Evolutionary conservation across 2,888 invertebrate species (phyloP), one percentile per base, ranked within the genome.

Genomic region (Ochlodes sylvanus): DNA sequence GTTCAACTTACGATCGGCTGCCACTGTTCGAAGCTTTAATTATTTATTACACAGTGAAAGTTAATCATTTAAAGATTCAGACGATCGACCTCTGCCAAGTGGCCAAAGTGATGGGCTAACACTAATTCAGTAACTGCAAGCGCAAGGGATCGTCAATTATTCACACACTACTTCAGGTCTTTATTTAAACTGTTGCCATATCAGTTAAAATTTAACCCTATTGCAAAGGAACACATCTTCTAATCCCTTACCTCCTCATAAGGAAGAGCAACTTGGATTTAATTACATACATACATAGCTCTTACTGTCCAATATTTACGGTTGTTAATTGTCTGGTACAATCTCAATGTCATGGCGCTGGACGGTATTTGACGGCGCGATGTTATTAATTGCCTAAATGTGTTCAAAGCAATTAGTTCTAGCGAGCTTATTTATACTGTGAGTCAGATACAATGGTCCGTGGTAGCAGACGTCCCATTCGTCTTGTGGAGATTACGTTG

Each of bases 311-410:
- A 21, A 0, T 2, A 2, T 0, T 17, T 50, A 65, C 47, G 38
- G 57, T 19, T 9, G n/a, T 21, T 42, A 50, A 60, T 60, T n/a
- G 21, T 66, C n/a, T 54, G 27, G 1, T 15, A 12, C 21, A 14
- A 2, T 15, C 61, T 72, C 73, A 73, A 71, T 74, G 72, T 73
- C 72, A 70, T 65, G 55, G 41, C 69, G 21, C 38, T 63, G 60
- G 65, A 42, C 54, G 63, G 69, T 60, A 57, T 70, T 72, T 73
- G 63, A 71, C 63, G 68, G 54, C 69, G 67, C 70, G 75, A 69
- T 71, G 71, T 72, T 74, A 74, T 78, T 77, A 78, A 79, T 77
- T 77, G 78, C 71, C 74, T 72, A 76, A 79, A 77, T 77, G 76
- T 77, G 77, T 73, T 76, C 76, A 72, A 73, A 77, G 75, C 75